phyloP scores from a whole-genome alignment of 2,888 invertebrate genomes.

The Lacanobia oleracea region DNA sequence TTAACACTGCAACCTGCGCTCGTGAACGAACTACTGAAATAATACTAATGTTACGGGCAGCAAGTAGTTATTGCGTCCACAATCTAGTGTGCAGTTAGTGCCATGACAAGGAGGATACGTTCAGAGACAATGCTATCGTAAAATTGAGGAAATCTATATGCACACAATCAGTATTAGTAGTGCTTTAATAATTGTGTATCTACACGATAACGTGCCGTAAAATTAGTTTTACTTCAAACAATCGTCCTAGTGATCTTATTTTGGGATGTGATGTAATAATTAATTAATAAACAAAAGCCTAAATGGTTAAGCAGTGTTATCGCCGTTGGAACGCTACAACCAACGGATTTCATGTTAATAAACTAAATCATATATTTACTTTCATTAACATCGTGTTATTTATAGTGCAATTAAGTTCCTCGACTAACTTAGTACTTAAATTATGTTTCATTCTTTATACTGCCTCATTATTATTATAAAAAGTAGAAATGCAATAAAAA shows the following conservation, averaged over 20 bases:
- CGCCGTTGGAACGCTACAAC: conserved; percentile 83
- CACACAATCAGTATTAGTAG: conserved; percentile 63
- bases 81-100: conserved; percentile 66
- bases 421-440: conserved; percentile 78
- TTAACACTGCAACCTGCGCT: conserved; percentile 83
- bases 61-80: conserved; percentile 51
- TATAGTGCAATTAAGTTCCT: conserved; percentile 83
- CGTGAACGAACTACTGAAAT: conserved; percentile 66
- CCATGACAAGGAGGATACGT: conserved; percentile 48
- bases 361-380: conserved; percentile 79
- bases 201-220: conserved; percentile 71
- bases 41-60: conserved; percentile 75
- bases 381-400: conserved; percentile 84
- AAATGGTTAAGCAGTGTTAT: conserved; percentile 88
- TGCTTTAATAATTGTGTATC: conserved; percentile 63
- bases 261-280: conserved; percentile 55
- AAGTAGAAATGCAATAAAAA: conserved; percentile 83
- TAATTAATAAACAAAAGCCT: conserved; percentile 74
- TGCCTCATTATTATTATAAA: conserved; percentile 80
- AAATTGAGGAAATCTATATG: conserved; percentile 55
- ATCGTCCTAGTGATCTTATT: conserved; percentile 65
- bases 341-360: conserved; percentile 81
- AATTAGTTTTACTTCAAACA: conserved; percentile 77
- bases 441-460: conserved; percentile 84
- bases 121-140: conserved; percentile 40